phyloP scores from a whole-genome alignment of 2,113 vertebrate species.

The Panurus biarmicus region DNA sequence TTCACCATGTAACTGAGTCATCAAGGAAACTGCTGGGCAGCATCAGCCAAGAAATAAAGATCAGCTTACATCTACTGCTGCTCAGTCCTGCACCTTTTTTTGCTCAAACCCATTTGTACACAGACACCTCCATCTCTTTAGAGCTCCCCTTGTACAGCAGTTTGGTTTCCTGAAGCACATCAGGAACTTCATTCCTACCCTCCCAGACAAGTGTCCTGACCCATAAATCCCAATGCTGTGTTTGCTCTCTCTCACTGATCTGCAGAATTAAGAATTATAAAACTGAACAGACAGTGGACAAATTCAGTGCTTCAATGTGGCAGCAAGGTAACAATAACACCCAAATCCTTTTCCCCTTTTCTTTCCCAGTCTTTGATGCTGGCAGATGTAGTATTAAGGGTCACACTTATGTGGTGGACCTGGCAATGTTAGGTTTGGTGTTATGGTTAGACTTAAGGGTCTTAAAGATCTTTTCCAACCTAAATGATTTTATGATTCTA shows the following conservation, averaged over 20 bases:
- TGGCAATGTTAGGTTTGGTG: neutral
- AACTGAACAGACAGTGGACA: neutral
- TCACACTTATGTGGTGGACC: neutral
- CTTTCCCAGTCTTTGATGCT: neutral
- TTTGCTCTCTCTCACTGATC: neutral
- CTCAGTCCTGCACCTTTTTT: neutral
- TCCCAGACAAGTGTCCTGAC: neutral
- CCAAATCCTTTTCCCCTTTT: neutral
- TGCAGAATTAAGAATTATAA: neutral
- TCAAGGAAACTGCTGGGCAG: neutral
- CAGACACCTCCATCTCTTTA: neutral
- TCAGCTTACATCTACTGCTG: neutral
- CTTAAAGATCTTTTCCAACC: neutral
- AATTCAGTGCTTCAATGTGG: neutral
- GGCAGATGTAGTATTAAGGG: neutral
- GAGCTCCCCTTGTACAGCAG: neutral
- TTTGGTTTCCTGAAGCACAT: neutral
- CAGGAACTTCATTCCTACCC: neutral
- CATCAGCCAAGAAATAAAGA: neutral
- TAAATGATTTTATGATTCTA: neutral
- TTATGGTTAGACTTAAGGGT: neutral
- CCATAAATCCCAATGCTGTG: neutral
- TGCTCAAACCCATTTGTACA: neutral
- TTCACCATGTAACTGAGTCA: conserved; percentile 15
- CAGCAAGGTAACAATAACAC: neutral